These are phyloP conservation scores for Ptiloglossa arizonensis DNA, from an alignment of 1,140 invertebrate genomes.

Conservation along the genomic window DNA sequence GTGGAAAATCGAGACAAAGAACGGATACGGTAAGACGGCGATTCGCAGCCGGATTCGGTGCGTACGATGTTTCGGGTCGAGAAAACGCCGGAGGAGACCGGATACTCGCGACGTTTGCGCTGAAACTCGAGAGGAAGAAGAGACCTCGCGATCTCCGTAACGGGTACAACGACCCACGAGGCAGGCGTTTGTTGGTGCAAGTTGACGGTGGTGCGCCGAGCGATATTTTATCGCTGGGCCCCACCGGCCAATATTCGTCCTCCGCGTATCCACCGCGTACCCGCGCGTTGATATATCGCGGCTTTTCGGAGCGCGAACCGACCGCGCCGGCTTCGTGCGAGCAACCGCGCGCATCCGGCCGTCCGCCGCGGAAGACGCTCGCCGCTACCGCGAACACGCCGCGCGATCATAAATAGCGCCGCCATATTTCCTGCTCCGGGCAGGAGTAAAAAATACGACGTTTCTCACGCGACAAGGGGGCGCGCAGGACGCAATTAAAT, in stretches of 20 bases:
- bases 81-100: not conserved
- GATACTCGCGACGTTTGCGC: not conserved
- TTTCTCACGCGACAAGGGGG: conserved; percentile 30
- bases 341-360: conserved; percentile 29
- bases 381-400: conserved; percentile 11
- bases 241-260: conserved; percentile 50
- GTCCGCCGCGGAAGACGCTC: conserved; percentile 34
- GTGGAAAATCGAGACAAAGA: too few species aligned
- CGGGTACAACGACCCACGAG: conserved; percentile 26
- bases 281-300: conserved; percentile 49
- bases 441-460: conserved; percentile 2
- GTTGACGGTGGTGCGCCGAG: conserved; percentile 3
- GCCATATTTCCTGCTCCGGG: conserved; percentile 18
- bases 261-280: conserved; percentile 29
- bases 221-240: conserved; percentile 47
- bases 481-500: conserved; percentile 16
- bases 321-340: conserved; percentile 7
- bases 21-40: too few species aligned
- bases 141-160: too few species aligned
- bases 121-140: not conserved
- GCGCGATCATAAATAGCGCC: conserved; percentile 41
- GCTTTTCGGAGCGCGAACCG: conserved; percentile 30
- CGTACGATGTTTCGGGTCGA: too few species aligned
- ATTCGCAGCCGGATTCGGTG: not conserved
- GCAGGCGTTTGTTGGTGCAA: conserved; percentile 36